Conservation (phyloP, 2,888 invertebrate species). For the Dryococelus australis region DNA sequence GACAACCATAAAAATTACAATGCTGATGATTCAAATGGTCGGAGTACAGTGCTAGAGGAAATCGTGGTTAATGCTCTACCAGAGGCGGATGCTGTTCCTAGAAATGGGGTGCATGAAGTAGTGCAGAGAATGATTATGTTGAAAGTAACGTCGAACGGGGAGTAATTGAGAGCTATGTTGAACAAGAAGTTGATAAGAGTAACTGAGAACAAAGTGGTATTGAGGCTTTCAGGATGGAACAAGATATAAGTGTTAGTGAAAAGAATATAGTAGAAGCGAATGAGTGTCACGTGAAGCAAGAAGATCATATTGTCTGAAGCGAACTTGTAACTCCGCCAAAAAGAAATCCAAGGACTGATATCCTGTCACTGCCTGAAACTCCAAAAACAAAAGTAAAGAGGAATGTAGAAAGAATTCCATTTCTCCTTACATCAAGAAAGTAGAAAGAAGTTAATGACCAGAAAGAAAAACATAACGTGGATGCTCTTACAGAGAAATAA, state of each 20-base stretch:
- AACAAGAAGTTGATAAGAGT: neutral
- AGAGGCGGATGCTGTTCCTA: neutral
- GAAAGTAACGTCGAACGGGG: neutral
- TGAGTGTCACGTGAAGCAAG: neutral
- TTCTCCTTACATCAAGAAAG: too few relatives aligned
- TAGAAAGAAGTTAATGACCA: slow-evolving; percentile 24
- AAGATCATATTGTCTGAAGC: slow-evolving; percentile 4
- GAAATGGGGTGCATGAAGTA: neutral
- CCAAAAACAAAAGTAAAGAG: slow-evolving; percentile 17
- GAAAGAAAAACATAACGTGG: slow-evolving; percentile 27
- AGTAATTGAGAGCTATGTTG: neutral
- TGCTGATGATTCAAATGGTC: too few relatives aligned
- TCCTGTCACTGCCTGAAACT: neutral
- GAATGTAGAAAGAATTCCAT: slow-evolving; percentile 28
- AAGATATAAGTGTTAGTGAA: too few relatives aligned
- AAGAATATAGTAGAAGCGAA: neutral
- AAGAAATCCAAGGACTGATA: neutral
- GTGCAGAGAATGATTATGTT: too few relatives aligned
- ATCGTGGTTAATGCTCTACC: neutral
- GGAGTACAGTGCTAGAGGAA: neutral
- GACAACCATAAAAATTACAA: neutral
- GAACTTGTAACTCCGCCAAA: too few relatives aligned
- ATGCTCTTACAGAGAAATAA: too few relatives aligned
- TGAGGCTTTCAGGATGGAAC: neutral
- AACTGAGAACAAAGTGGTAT: neutral